phyloP scores from a whole-genome alignment of 1,140 invertebrate species.

The Dolichoris vasculosae region DNA sequence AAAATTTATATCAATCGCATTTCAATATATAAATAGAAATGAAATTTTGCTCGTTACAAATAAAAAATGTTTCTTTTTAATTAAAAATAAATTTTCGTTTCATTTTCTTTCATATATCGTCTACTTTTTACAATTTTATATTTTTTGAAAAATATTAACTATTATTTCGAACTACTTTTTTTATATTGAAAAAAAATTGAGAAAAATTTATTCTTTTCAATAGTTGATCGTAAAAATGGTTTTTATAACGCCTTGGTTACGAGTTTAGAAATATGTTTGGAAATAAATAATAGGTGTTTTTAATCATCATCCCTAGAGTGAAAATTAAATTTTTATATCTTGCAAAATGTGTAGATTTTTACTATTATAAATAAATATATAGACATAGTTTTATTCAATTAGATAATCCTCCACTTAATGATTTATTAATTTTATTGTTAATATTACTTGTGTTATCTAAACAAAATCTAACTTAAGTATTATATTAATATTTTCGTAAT shows the following conservation, averaged over 20 bases:
- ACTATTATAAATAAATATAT: background rate
- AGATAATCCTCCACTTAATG: background rate
- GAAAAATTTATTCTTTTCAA: too few relatives aligned
- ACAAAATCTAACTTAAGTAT: background rate
- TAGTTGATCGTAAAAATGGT: too few relatives aligned
- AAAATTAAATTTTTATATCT: background rate
- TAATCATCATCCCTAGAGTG: background rate
- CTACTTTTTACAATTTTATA: background rate
- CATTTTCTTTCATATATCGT: background rate
- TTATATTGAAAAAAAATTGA: too few relatives aligned
- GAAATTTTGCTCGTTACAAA: background rate
- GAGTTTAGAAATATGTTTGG: too few relatives aligned
- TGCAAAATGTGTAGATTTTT: background rate
- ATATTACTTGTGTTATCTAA: background rate
- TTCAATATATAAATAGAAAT: background rate
- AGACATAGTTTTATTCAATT: background rate
- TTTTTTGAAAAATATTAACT: background rate
- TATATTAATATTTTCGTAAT: constrained; percentile 1
- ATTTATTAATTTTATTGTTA: background rate
- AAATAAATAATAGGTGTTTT: too few relatives aligned
- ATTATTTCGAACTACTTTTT: too few relatives aligned
- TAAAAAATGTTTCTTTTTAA: background rate
- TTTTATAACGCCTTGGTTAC: too few relatives aligned
- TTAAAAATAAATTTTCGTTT: background rate
- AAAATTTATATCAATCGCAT: background rate